Evolutionary conservation across 2,113 vertebrate genomes (phyloP), one percentile per base, ranked within the genome.

Genomic region (Addax nasomaculatus): DNA sequence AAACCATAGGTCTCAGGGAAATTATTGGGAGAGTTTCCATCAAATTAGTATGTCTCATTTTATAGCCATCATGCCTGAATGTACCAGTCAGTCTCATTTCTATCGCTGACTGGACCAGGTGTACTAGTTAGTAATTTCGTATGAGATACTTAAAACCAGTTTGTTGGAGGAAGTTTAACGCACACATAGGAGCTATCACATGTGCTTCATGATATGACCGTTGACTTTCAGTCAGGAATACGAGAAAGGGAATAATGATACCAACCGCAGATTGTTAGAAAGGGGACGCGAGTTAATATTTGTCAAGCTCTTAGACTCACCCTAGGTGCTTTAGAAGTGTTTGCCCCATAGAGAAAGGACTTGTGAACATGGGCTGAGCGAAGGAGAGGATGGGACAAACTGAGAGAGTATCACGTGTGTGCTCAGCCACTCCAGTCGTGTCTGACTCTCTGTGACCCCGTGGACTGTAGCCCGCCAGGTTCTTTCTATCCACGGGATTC

Each of bases 11-110:
- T 98, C 96, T 97, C 93, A 64, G 60, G 97, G 97, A 98, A 96
- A 27, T 86, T 93, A 87, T 97, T 94, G 96, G 84, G 98, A 95
- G 96, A 98, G 80, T 23, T 98, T 92, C 92, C 80, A 87, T 90
- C 95, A 90, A 90, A 73, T 95, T 93, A 97, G 73, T 86, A 76
- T 95, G 43, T 93, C 47, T 97, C 96, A 45, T 97, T 98, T 98
- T 93, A 83, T 70, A 98, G 89, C 86, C 87, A 58, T 80, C 85
- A 83, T 15, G 39, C 92, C 96, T 85, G 96, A 97, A 84, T 70
- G 89, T 97, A 97, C 96, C 76, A 95, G 85, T 47, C 90, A 95
- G 45, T 98, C 97, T 81, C 96, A 81, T 64, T 97, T 97, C 98
- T 36, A 0, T 94, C 5, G 13, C n/a, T 25, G 36, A 95, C 87